Evolutionary conservation across 2,113 vertebrate species (phyloP).

Genomic region (Cichladusa arquata): DNA sequence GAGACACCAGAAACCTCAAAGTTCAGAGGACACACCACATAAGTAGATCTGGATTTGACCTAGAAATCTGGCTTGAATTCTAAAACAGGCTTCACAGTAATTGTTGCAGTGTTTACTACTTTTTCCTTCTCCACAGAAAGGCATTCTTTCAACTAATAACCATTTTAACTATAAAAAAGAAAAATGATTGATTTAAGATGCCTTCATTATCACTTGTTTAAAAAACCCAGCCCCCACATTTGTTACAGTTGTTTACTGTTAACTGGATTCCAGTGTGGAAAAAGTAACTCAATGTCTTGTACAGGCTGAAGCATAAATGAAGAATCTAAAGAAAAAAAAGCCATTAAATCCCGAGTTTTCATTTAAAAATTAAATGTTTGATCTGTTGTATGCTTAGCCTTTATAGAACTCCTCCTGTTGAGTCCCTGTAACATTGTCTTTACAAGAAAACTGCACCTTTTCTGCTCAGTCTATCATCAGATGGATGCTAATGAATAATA

Average conservation of each 20-base stretch:
- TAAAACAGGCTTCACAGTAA: not conserved
- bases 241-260: not conserved
- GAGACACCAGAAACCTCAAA: not conserved
- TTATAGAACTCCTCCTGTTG: not conserved
- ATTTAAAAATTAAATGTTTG: not conserved
- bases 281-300: not conserved
- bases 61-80: not conserved
- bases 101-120: not conserved
- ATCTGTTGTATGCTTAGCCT: not conserved
- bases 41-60: not conserved
- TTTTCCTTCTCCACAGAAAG: not conserved
- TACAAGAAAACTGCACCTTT: not conserved
- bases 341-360: not conserved
- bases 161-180: not conserved
- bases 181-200: not conserved
- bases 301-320: not conserved
- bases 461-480: not conserved
- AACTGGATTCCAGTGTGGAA: not conserved
- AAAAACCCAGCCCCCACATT: not conserved
- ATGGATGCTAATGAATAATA: not conserved
- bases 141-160: not conserved
- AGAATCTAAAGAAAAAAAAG: not conserved
- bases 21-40: not conserved
- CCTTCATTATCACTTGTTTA: not conserved
- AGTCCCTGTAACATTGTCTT: not conserved